Conservation (phyloP, 2,888 invertebrate species). For the Tipula confusa region DNA sequence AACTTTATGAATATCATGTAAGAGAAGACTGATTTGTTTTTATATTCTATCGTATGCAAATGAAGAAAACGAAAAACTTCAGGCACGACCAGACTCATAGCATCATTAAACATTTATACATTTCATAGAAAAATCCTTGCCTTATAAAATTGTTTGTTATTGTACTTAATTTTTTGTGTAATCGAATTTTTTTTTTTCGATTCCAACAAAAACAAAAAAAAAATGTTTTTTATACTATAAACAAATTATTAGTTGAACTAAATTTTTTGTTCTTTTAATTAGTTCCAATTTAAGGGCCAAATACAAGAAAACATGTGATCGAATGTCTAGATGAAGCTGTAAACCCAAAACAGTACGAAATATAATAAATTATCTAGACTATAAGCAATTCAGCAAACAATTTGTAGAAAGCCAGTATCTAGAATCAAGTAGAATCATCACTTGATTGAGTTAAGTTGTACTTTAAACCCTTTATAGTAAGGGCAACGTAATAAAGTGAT, state of each 20-base stretch:
- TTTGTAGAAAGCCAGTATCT: too few relatives aligned
- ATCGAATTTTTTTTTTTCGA: background rate
- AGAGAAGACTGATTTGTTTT: background rate
- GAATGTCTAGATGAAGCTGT: too few relatives aligned
- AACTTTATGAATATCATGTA: background rate
- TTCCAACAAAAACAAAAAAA: background rate
- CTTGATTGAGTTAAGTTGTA: too few relatives aligned
- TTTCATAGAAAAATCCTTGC: background rate
- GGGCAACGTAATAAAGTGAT: too few relatives aligned
- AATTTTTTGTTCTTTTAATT: background rate
- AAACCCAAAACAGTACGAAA: too few relatives aligned
- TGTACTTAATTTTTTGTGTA: background rate
- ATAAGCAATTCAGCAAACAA: too few relatives aligned
- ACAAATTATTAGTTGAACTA: background rate
- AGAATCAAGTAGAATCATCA: too few relatives aligned
- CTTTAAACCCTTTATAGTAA: too few relatives aligned
- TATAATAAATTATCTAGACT: too few relatives aligned
- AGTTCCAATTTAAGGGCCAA: background rate
- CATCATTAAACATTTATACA: background rate
- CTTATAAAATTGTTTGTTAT: background rate
- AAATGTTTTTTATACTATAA: background rate
- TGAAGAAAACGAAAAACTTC: background rate
- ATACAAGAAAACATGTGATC: too few relatives aligned
- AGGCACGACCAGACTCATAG: slow-evolving; percentile 8
- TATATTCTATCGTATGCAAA: background rate